phyloP scores from a whole-genome alignment of 2,797 vertebrate species.

The Staurois parvus region DNA sequence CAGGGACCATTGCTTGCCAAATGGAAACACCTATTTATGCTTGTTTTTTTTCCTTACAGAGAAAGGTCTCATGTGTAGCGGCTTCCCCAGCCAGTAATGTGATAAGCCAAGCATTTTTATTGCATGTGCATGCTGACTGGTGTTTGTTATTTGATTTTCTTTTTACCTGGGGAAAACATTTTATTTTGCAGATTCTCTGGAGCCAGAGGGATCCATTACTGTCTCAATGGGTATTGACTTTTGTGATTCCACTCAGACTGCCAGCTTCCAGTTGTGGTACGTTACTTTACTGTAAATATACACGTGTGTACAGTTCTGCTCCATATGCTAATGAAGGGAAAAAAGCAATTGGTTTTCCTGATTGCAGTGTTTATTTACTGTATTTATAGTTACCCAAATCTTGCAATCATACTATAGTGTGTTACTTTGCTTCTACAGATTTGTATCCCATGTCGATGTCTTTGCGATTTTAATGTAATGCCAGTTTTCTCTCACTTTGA shows the following conservation, averaged over 20 bases:
- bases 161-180: slow-evolving; percentile 68
- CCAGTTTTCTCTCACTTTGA: no score
- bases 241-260: slow-evolving; percentile 94
- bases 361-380: not conserved
- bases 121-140: slow-evolving; percentile 47
- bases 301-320: slow-evolving; percentile 15
- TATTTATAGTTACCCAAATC: not conserved
- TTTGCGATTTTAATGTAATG: no score
- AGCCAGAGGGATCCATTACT: slow-evolving; percentile 86
- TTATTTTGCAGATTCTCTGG: slow-evolving; percentile 84
- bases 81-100: slow-evolving; percentile 42
- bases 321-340: slow-evolving; percentile 8
- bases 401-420: no score
- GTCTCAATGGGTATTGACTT: slow-evolving; percentile 95
- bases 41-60: slow-evolving; percentile 26
- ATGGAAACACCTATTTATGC: slow-evolving; percentile 27
- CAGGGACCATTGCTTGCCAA: not conserved
- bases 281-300: slow-evolving; percentile 64
- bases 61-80: slow-evolving; percentile 45
- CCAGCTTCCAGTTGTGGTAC: slow-evolving; percentile 96
- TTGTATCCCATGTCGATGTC: no score
- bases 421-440: no score
- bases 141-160: slow-evolving; percentile 57
- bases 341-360: slow-evolving; percentile 2
- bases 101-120: slow-evolving; percentile 53